These are phyloP conservation scores for Synaphobranchus kaupii DNA, from an alignment of 2,797 vertebrate genomes.

Conservation along the genomic window DNA sequence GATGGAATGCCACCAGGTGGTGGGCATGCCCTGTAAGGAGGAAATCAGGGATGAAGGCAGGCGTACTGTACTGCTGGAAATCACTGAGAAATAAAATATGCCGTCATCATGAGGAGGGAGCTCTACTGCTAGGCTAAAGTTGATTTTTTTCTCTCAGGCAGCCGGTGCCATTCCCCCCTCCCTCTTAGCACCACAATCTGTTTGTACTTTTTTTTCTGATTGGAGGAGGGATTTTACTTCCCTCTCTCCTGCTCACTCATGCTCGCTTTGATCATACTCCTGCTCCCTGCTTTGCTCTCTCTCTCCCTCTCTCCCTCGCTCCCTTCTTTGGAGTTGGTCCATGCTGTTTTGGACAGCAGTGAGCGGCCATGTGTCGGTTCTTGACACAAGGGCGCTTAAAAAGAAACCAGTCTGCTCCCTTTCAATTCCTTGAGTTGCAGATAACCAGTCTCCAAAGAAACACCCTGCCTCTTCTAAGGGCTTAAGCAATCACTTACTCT, in stretches of 20 bases:
- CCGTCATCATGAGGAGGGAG: background rate
- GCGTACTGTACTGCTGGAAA: background rate
- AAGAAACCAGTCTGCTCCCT: background rate
- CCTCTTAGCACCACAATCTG: background rate
- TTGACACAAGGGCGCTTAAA: background rate
- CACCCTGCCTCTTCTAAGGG: conserved; percentile 27
- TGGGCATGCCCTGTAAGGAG: background rate
- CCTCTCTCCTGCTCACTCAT: background rate
- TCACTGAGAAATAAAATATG: background rate
- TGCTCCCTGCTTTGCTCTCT: background rate
- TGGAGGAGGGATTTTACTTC: background rate
- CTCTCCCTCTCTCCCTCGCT: background rate
- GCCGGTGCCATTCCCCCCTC: background rate
- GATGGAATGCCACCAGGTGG: background rate
- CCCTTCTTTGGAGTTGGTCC: background rate
- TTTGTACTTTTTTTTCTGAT: background rate
- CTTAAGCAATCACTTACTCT: conserved; percentile 35
- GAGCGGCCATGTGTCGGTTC: background rate
- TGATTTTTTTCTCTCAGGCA: background rate
- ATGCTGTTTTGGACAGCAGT: conserved; percentile 1
- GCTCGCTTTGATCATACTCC: background rate
- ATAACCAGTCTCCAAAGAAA: conserved; percentile 34
- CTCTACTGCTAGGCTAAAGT: background rate
- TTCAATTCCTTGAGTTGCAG: conserved; percentile 29
- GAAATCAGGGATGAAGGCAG: background rate